Evolutionary conservation across 1,140 invertebrate genomes (phyloP), one percentile per base, ranked within the genome.

Genomic region (Halictus rubicundus): DNA sequence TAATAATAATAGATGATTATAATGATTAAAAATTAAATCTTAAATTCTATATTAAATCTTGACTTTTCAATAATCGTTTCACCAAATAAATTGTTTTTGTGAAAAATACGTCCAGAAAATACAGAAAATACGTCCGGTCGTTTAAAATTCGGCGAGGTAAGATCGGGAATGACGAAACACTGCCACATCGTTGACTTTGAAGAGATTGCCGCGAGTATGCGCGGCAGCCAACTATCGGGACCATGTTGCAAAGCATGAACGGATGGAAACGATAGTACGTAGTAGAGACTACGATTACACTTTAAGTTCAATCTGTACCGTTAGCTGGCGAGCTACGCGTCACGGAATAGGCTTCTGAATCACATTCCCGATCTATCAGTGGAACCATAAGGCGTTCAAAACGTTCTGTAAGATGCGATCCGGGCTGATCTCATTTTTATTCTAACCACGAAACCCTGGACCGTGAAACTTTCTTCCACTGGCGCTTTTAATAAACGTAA

Each of bases 401-500:
- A 39, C 25, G 49, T 68, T 66, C 77, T 39, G 70, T 25, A 25
- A 74, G 49, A 74, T 16, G 78, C 72, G 60, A 84, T 49, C 79
- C 25, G 59, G 16, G n/a, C 27, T 25, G 49, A 64, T 60, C 61
- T 71, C 64, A 84, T 87, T 86, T 87, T 87, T 82, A 79, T 73
- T 82, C 54, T 37, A 39, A 27, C 60, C 49, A 66, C 71, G 63
- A 54, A 27, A 49, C n/a, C 75, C 82, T 61, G 68, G 52, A 65
- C 49, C 66, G 63, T 49, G 74, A 73, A 72, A 63, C 63, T 60
- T 37, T 79, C 72, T 76, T 80, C 65, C 71, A 42, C 68, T 19
- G 70, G 39, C 80, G 78, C 83, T 85, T 88, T 88, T 86, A 86
- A 86, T 87, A 87, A 87, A 89, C 88, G 88, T 89, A 88, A 89